Evolutionary conservation across 2,797 vertebrate genomes (phyloP), one percentile per base, ranked within the genome.

Genomic region (Buphagus erythrorhynchus): DNA sequence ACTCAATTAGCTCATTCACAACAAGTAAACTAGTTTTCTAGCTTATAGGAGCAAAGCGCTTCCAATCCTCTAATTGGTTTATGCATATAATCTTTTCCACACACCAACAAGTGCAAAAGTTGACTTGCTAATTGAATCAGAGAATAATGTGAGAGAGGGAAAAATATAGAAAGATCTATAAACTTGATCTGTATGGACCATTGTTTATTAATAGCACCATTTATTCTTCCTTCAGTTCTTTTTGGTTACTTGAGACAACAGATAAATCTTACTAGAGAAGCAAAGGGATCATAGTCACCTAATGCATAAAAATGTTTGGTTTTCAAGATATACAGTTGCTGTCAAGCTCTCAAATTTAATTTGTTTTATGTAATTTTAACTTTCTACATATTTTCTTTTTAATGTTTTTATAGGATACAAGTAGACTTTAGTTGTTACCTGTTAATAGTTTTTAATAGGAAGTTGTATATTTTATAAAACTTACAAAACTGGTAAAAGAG

Each of bases 51-150:
- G 86, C 54, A 96, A 97, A 94, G 94, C 79, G 2, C 93, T 97
- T 97, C 88, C 77, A 93, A 92, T 97, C 96, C 94, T 94, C 75
- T 97, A 97, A 97, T 90, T 90, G 95, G 95, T 93, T 97, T 97
- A 97, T 80, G 33, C 33, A 42, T 96, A 88, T 97, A 97, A 97
- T 95, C 96, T 95, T 97, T 95, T 97, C 90, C 74, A 96, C 80
- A 95, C 76, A 74, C 74, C 86, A 95, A 88, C 84, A 93, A 83
- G 78, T 96, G 77, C 92, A 95, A 66, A 96, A 94, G 91, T 94
- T 94, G 91, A 88, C 67, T 63, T 52, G 84, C 73, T 95, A 45
- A 91, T 55, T 73, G 77, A 94, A 73, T 68, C 42, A 35, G 72
- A 93, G 45, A 86, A 69, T 90, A 59, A 59, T 84, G 36, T 35